These are phyloP conservation scores for Clistopyga incitator DNA, from an alignment of 2,888 invertebrate species.

Conservation along the genomic window DNA sequence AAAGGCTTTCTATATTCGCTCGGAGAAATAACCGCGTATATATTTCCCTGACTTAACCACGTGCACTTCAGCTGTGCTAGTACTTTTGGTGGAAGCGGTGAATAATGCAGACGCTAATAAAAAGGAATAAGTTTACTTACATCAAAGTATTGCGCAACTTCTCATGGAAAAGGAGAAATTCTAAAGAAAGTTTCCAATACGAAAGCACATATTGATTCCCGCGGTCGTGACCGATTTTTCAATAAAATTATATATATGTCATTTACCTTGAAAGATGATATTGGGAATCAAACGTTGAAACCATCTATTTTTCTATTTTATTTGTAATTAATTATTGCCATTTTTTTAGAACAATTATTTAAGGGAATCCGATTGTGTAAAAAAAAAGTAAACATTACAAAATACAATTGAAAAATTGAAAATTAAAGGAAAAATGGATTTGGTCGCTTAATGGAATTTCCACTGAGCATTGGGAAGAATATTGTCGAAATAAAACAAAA, in stretches of 20 bases:
- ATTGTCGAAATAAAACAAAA: neutral
- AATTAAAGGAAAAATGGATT: no score
- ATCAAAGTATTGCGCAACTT: neutral
- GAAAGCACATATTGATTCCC: no score
- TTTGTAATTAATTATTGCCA: no score
- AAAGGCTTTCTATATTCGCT: slow-evolving; percentile 1
- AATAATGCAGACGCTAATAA: neutral
- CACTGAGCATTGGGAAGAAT: neutral
- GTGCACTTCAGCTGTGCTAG: neutral
- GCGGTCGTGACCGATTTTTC: no score
- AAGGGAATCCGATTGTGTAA: no score
- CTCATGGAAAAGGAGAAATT: neutral
- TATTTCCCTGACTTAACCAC: neutral
- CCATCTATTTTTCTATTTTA: no score
- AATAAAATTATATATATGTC: no score
- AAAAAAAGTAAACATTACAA: no score
- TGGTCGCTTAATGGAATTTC: neutral
- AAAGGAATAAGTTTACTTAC: neutral
- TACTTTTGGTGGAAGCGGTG: slow-evolving; percentile 1
- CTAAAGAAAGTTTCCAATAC: neutral
- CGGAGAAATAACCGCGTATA: neutral
- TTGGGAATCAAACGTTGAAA: no score
- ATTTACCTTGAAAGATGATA: no score
- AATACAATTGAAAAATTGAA: no score
- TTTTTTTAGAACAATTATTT: no score